These are phyloP conservation scores for Bostrychus sinensis DNA, from an alignment of 2,113 vertebrate genomes.

Conservation along the genomic window DNA sequence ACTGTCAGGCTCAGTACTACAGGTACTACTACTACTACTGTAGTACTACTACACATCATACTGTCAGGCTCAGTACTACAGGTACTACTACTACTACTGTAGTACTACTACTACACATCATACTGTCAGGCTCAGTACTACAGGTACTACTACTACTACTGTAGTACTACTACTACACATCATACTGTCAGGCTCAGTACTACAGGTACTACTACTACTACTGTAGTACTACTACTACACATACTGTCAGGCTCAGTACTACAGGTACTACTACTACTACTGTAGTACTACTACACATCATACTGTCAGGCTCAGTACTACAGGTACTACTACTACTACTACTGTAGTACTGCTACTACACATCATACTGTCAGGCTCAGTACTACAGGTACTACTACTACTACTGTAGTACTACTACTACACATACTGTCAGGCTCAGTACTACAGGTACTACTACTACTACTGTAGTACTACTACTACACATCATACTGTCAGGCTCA, in stretches of 20 bases:
- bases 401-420: background rate
- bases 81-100: background rate
- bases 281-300: too few species aligned
- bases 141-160: background rate
- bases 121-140: too few species aligned
- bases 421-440: constrained; percentile 88
- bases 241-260: too few species aligned
- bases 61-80: background rate
- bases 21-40: too few species aligned
- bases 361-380: too few species aligned
- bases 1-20: too few species aligned
- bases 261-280: too few species aligned
- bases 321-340: background rate
- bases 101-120: background rate
- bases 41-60: too few species aligned
- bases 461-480: too few species aligned
- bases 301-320: background rate
- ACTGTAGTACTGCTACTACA: background rate
- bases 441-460: constrained; percentile 78
- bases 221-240: too few species aligned
- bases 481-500: too few species aligned
- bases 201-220: background rate
- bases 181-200: background rate
- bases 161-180: too few species aligned
- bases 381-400: background rate